phyloP scores from a whole-genome alignment of 2,888 invertebrate species.

The Andrena bicolor region DNA sequence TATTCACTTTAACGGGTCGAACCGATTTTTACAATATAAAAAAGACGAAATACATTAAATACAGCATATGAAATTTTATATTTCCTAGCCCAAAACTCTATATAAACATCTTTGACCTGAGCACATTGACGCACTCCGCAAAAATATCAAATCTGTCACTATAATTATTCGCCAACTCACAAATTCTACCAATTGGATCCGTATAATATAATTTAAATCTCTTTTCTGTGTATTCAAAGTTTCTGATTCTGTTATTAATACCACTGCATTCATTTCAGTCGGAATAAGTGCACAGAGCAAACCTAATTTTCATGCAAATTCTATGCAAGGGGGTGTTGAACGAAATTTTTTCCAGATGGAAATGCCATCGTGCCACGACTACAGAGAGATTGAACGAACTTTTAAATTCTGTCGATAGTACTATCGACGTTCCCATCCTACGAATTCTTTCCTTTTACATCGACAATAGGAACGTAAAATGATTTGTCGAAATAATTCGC shows the following conservation, averaged over 20 bases:
- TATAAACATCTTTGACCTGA: no score
- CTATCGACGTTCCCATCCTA: not conserved
- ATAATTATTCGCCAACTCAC: no score
- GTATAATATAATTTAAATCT: no score
- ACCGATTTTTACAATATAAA: no score
- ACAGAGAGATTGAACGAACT: not conserved
- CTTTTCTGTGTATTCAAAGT: no score
- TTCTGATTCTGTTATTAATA: not conserved
- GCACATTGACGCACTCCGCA: no score
- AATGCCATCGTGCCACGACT: not conserved
- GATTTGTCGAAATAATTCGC: constrained; percentile 9
- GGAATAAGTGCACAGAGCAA: not conserved
- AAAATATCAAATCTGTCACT: no score
- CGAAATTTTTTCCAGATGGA: not conserved
- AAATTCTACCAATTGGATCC: no score
- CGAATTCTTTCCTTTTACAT: not conserved
- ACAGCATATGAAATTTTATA: no score
- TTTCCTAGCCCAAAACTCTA: no score
- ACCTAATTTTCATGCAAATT: not conserved
- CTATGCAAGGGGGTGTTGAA: not conserved
- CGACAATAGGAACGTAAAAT: not conserved
- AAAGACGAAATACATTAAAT: no score
- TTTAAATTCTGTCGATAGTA: constrained; percentile 11
- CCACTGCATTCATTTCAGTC: not conserved
- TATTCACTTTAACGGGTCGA: no score